Evolutionary conservation across 1,140 invertebrate genomes (phyloP).

Genomic region (Drosophila ananassae): DNA sequence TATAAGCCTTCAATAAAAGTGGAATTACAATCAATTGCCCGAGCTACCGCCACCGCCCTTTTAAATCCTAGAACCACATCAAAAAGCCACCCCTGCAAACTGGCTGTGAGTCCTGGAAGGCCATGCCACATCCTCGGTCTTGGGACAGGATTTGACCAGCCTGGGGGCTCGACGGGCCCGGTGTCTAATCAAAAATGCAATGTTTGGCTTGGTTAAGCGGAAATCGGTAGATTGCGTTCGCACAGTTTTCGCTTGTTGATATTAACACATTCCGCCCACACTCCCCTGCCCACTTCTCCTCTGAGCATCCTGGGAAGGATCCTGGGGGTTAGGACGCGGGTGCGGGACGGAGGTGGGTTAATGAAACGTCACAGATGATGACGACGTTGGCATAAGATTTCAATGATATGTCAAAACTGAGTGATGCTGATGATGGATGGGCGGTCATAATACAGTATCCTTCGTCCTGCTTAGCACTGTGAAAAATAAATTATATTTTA

Average conservation of each 20-base stretch:
- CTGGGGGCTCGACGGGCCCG: conserved; percentile 46
- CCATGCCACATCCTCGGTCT: conserved; percentile 43
- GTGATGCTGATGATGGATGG: conserved; percentile 79
- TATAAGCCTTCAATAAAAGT: conserved; percentile 31
- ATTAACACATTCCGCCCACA: conserved; percentile 58
- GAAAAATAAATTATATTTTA: not conserved
- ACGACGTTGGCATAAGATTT: conserved; percentile 72
- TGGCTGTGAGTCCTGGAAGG: conserved; percentile 33
- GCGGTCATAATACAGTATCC: conserved; percentile 56
- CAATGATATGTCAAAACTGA: conserved; percentile 82
- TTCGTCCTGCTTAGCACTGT: conserved; percentile 7
- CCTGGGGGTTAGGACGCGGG: not conserved
- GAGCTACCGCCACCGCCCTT: not conserved
- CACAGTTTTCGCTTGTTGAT: conserved; percentile 74
- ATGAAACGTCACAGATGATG: conserved; percentile 81
- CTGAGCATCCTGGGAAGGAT: conserved; percentile 13
- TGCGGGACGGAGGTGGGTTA: conserved; percentile 53
- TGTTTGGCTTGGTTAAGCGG: conserved; percentile 82
- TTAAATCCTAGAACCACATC: conserved; percentile 2
- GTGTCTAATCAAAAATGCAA: conserved; percentile 81
- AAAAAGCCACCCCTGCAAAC: conserved; percentile 39
- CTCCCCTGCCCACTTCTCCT: not conserved
- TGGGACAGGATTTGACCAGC: conserved; percentile 46
- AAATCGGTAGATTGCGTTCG: conserved; percentile 80
- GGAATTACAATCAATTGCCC: conserved; percentile 50